These are phyloP conservation scores for Eulemur mongoz DNA, from an alignment of 2,797 vertebrate species.

Conservation along the genomic window DNA sequence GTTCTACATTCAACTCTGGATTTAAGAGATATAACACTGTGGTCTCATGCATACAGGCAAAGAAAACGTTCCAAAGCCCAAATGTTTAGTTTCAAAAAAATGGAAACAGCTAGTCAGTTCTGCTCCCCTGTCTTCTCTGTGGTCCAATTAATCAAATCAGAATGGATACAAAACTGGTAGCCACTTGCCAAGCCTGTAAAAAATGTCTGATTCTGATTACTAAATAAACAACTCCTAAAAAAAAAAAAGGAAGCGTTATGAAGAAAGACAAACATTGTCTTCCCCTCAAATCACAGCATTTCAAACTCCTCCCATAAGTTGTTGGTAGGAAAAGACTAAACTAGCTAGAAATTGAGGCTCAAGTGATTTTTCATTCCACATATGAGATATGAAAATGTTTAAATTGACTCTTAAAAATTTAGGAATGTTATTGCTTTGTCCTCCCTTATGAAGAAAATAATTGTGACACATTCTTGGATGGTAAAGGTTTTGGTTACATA, in stretches of 20 bases:
- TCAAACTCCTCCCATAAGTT: not conserved
- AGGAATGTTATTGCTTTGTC: constrained; percentile 27
- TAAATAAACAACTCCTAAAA: constrained; percentile 79
- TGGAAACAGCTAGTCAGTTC: constrained; percentile 77
- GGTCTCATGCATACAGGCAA: not conserved
- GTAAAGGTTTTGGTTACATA: not conserved
- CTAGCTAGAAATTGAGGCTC: not conserved
- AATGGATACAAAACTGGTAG: constrained; percentile 75
- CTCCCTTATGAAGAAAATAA: constrained; percentile 39
- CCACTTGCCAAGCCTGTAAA: constrained; percentile 81
- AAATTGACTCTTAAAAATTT: constrained; percentile 27
- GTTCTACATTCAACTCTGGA: not conserved
- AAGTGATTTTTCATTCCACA: constrained; percentile 27
- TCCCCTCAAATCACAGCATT: not conserved
- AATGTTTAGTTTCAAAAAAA: constrained; percentile 85
- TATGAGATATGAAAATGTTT: constrained; percentile 11
- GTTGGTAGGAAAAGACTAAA: constrained; percentile 55
- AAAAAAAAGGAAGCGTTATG: constrained; percentile 41
- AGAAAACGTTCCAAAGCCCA: not conserved
- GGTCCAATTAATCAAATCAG: constrained; percentile 85
- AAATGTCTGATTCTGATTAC: constrained; percentile 80
- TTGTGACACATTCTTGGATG: constrained; percentile 37
- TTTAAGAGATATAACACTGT: not conserved
- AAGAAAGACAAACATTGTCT: constrained; percentile 57
- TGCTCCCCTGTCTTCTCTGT: constrained; percentile 80